phyloP scores from a whole-genome alignment of 2,113 vertebrate species.

The Himantopus leucocephalus region DNA sequence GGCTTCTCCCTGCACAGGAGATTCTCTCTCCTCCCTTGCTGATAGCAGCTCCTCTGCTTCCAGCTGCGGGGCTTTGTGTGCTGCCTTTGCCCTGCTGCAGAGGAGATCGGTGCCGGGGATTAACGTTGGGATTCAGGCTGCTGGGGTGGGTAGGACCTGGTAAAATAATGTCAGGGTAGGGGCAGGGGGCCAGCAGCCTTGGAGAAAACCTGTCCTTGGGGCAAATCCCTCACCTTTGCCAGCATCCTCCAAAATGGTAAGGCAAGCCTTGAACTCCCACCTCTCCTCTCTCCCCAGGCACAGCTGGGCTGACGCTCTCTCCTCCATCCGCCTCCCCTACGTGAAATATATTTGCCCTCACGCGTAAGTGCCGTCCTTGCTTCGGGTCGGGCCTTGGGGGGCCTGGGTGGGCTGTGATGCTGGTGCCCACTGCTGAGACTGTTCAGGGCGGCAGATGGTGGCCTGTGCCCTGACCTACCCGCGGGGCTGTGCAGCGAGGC shows the following conservation, averaged over 20 bases:
- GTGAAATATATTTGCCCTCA: constrained; percentile 98
- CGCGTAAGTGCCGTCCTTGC: constrained; percentile 82
- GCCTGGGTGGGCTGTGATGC: background rate
- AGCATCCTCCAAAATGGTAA: background rate
- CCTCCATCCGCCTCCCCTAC: constrained; percentile 87
- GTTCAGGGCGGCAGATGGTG: background rate
- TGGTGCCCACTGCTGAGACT: background rate
- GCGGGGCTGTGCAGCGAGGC: background rate
- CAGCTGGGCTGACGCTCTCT: constrained; percentile 91
- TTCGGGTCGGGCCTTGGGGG: fast-evolving
- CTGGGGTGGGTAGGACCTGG: background rate
- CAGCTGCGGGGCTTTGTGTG: background rate
- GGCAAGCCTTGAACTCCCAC: background rate
- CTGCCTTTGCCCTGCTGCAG: background rate
- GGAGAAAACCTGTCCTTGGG: background rate
- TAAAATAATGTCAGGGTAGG: background rate
- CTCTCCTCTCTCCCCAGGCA: constrained; percentile 75
- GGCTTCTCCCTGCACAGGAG: background rate
- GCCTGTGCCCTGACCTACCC: background rate
- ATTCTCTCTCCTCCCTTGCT: background rate
- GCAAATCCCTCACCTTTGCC: background rate
- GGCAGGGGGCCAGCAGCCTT: background rate
- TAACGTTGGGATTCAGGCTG: fast-evolving
- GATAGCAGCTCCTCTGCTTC: background rate
- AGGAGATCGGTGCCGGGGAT: background rate